A percentile compares a stretch with the other conserved stretches of the same genome.
phyloP scores from a whole-genome alignment of 2,888 invertebrate species.

The Scaptomyza reducta region DNA sequence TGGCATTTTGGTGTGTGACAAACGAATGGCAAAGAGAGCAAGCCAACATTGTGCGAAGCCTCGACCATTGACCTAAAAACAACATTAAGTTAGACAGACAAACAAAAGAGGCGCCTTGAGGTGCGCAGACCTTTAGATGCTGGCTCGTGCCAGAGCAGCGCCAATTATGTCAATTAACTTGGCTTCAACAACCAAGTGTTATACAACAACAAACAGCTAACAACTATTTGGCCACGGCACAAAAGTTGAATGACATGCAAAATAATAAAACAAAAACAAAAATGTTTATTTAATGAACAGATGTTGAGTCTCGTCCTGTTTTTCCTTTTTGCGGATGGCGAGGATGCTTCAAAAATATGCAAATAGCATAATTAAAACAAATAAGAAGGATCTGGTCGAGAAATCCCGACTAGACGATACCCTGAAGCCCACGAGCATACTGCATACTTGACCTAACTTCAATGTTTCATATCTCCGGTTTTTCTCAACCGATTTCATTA shows the following conservation, averaged over 20 bases:
- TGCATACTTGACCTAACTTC: no score
- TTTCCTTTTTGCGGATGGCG: neutral
- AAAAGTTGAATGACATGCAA: constrained; percentile 67
- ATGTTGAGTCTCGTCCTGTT: constrained; percentile 35
- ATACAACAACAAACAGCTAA: constrained; percentile 5
- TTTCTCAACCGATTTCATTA: no score
- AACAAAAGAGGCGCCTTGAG: constrained; percentile 42
- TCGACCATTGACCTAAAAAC: constrained; percentile 75
- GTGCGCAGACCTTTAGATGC: constrained; percentile 43
- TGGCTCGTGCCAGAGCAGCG: constrained; percentile 43
- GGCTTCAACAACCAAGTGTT: constrained; percentile 41
- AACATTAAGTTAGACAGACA: constrained; percentile 29
- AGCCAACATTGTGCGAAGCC: constrained; percentile 52
- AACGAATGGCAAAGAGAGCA: constrained; percentile 50
- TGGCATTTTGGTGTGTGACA: constrained; percentile 44
- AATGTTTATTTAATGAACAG: neutral
- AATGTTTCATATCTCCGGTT: no score
- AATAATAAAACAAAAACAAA: constrained; percentile 12
- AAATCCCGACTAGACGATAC: no score
- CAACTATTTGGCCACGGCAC: constrained; percentile 40
- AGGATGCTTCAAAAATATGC: constrained; percentile 17
- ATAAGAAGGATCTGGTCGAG: no score
- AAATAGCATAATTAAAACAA: constrained; percentile 14
- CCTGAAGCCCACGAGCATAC: no score
- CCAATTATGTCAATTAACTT: constrained; percentile 64